These are phyloP conservation scores for Drosophila paramelanica DNA, from an alignment of 2,888 invertebrate species.

Conservation along the genomic window DNA sequence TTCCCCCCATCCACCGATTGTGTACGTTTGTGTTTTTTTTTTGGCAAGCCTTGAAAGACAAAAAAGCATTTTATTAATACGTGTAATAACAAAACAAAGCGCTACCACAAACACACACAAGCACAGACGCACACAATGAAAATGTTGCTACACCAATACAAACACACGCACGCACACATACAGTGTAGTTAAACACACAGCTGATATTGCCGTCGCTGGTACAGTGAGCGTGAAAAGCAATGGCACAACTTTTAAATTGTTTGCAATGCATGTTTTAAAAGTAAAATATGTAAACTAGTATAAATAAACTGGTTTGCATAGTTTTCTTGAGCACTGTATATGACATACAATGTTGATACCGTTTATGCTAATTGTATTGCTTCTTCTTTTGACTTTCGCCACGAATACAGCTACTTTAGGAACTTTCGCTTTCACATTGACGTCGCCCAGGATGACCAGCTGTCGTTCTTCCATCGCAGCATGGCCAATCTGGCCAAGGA, in stretches of 20 bases:
- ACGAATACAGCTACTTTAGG: slow-evolving; percentile 81
- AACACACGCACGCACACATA: slow-evolving; percentile 2
- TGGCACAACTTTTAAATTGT: background rate
- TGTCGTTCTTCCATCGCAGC: slow-evolving; percentile 83
- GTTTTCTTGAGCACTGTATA: slow-evolving; percentile 23
- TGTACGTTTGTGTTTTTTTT: slow-evolving; percentile 23
- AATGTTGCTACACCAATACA: slow-evolving; percentile 50
- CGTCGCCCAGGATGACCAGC: slow-evolving; percentile 83
- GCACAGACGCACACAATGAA: slow-evolving; percentile 30
- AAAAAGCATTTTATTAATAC: slow-evolving; percentile 67
- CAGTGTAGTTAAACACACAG: slow-evolving; percentile 41
- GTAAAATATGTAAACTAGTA: background rate
- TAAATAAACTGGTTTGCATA: background rate
- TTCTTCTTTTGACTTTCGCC: slow-evolving; percentile 45
- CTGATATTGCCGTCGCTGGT: slow-evolving; percentile 42
- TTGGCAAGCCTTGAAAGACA: slow-evolving; percentile 62
- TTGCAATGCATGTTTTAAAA: background rate
- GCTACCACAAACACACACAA: slow-evolving; percentile 23
- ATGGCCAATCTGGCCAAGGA: slow-evolving; percentile 82
- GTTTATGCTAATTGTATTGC: slow-evolving; percentile 25
- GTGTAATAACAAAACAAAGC: slow-evolving; percentile 65
- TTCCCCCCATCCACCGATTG: slow-evolving; percentile 17
- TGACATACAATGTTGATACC: slow-evolving; percentile 15
- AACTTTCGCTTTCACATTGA: slow-evolving; percentile 83
- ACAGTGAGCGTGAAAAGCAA: slow-evolving; percentile 32